These are phyloP conservation scores for Branchinecta lindahli DNA, from an alignment of 1,140 invertebrate species.

Conservation along the genomic window DNA sequence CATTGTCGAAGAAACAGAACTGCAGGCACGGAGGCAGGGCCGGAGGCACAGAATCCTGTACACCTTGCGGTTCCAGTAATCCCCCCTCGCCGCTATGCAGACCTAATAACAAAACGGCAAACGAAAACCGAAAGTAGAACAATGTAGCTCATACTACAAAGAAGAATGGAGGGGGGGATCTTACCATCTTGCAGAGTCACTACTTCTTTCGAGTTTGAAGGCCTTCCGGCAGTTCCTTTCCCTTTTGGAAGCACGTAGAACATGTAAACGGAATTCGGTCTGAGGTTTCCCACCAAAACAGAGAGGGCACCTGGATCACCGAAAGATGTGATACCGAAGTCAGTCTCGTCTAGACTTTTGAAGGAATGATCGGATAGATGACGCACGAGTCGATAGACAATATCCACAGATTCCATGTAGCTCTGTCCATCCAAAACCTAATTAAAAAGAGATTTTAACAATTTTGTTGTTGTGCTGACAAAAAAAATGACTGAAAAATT, in stretches of 20 bases:
- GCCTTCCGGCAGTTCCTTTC: slow-evolving; percentile 62
- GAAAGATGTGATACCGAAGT: background rate
- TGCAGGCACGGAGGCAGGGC: no score
- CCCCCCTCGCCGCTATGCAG: no score
- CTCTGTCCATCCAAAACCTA: background rate
- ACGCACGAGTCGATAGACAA: background rate
- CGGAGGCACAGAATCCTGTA: no score
- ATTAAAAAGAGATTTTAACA: no score
- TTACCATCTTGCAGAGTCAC: slow-evolving; percentile 54
- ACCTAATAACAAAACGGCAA: no score
- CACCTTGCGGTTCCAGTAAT: no score
- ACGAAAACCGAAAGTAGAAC: no score
- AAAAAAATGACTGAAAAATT: no score
- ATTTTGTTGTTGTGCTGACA: no score
- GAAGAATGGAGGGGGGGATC: background rate
- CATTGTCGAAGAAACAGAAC: no score
- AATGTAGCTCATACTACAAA: no score
- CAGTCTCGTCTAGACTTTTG: background rate
- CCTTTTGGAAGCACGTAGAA: slow-evolving; percentile 77
- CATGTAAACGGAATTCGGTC: slow-evolving; percentile 71
- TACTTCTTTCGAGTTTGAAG: slow-evolving; percentile 52
- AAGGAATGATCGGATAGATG: background rate
- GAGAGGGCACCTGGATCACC: slow-evolving; percentile 26
- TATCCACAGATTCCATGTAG: slow-evolving; percentile 4
- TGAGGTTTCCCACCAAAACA: slow-evolving; percentile 42